Evolutionary conservation across 2,113 vertebrate genomes (phyloP).

Genomic region (Pseudorectes ferrugineus): DNA sequence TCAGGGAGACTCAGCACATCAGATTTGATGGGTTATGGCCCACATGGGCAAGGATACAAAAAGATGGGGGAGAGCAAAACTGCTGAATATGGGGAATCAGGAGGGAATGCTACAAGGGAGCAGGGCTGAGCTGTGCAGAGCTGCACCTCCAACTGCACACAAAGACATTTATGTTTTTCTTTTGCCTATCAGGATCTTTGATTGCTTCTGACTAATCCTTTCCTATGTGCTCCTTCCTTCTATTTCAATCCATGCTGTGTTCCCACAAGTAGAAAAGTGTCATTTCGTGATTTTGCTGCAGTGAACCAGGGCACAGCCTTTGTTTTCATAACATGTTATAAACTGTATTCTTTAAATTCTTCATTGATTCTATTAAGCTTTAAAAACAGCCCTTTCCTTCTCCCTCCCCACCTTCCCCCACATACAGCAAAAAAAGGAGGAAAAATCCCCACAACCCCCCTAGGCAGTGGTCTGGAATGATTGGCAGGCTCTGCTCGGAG

Average conservation of each 20-base stretch:
- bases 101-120: background rate
- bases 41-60: accelerated
- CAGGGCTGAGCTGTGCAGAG: background rate
- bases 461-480: background rate
- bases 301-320: constrained; percentile 30
- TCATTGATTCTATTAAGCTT: constrained; percentile 47
- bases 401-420: background rate
- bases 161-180: background rate
- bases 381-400: constrained; percentile 15
- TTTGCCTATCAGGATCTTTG: background rate
- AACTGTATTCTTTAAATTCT: constrained; percentile 49
- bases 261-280: constrained; percentile 7
- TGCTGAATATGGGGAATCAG: background rate
- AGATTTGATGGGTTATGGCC: background rate
- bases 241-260: background rate
- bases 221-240: background rate
- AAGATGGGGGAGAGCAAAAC: background rate
- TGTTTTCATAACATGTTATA: constrained; percentile 35
- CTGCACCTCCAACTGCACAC: background rate
- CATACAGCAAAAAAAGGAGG: background rate
- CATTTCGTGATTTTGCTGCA: constrained; percentile 8
- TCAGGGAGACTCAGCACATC: background rate
- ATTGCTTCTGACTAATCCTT: background rate
- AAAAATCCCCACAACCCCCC: background rate
- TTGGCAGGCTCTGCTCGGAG: background rate